Conservation (phyloP, 2,888 invertebrate genomes). For the Drosophila stalkeri region DNA sequence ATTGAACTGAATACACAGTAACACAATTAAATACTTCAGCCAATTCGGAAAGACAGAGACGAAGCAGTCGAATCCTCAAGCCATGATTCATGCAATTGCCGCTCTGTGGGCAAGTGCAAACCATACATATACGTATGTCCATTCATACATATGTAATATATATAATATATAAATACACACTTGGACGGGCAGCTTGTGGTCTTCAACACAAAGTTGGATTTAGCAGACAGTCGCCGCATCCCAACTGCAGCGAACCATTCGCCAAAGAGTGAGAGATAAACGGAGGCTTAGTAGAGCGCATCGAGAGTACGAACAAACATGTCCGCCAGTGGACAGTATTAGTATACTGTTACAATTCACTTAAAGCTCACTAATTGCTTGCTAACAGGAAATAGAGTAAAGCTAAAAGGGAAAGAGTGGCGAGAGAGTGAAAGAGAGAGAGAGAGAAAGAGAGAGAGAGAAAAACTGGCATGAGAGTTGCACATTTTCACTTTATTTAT, state of each 20-base stretch:
- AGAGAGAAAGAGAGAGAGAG: neutral
- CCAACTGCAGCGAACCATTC: slow-evolving; percentile 63
- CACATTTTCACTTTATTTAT: slow-evolving; percentile 42
- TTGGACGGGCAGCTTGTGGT: slow-evolving; percentile 49
- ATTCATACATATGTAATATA: neutral
- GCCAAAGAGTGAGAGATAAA: slow-evolving; percentile 61
- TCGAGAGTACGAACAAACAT: slow-evolving; percentile 69
- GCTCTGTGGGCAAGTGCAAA: slow-evolving; percentile 34
- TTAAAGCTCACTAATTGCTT: slow-evolving; percentile 51
- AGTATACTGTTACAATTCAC: slow-evolving; percentile 56
- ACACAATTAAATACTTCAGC: slow-evolving; percentile 73
- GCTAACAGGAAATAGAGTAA: slow-evolving; percentile 24
- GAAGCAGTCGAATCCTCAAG: slow-evolving; percentile 37
- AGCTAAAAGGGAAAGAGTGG: slow-evolving; percentile 53
- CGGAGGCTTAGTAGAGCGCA: slow-evolving; percentile 83
- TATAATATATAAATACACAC: slow-evolving; percentile 11
- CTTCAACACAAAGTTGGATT: slow-evolving; percentile 49
- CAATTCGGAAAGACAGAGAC: slow-evolving; percentile 57
- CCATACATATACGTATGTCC: neutral
- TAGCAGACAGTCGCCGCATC: slow-evolving; percentile 52
- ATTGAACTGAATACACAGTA: slow-evolving; percentile 59
- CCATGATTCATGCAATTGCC: slow-evolving; percentile 57
- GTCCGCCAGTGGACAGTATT: slow-evolving; percentile 57
- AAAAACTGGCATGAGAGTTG: slow-evolving; percentile 21
- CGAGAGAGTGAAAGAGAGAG: neutral